Conservation (phyloP, 2,797 vertebrate genomes). For the Hylomyscus alleni region DNA sequence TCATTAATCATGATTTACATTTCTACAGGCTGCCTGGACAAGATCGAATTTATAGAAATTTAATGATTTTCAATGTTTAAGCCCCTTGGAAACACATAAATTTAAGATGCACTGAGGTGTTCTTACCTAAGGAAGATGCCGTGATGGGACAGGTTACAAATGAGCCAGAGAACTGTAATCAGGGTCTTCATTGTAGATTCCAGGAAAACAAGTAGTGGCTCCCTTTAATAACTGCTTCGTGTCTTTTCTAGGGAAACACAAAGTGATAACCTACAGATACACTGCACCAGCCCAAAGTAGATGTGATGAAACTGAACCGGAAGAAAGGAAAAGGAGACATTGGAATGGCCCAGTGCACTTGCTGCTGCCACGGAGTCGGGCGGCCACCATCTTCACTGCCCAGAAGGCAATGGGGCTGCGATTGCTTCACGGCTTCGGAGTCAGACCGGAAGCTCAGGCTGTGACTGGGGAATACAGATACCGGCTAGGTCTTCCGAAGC, state of each 20-base stretch:
- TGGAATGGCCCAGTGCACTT: background rate
- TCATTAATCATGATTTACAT: constrained; percentile 12
- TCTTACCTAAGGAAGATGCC: background rate
- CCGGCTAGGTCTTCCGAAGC: background rate
- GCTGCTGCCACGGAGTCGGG: fast-evolving
- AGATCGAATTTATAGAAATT: constrained; percentile 40
- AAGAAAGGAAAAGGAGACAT: background rate
- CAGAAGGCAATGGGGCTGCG: background rate
- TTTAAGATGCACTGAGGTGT: constrained; percentile 51
- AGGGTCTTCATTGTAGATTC: constrained; percentile 60
- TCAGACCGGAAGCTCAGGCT: background rate
- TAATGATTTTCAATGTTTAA: constrained; percentile 46
- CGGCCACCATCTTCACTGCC: background rate
- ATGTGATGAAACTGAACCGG: background rate
- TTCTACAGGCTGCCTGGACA: background rate
- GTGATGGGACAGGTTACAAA: constrained; percentile 40
- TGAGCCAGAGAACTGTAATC: constrained; percentile 50
- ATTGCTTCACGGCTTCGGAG: background rate
- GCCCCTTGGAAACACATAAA: background rate
- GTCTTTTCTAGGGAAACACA: constrained; percentile 65
- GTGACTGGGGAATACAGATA: background rate
- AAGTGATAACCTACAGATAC: constrained; percentile 34
- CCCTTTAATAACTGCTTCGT: background rate
- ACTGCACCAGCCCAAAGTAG: constrained; percentile 20
- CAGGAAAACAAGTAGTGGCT: constrained; percentile 46